Base-by-base conservation (phyloP, 92 coral and sea anemone genomes). In the Epizoanthus stellaris region DNA sequence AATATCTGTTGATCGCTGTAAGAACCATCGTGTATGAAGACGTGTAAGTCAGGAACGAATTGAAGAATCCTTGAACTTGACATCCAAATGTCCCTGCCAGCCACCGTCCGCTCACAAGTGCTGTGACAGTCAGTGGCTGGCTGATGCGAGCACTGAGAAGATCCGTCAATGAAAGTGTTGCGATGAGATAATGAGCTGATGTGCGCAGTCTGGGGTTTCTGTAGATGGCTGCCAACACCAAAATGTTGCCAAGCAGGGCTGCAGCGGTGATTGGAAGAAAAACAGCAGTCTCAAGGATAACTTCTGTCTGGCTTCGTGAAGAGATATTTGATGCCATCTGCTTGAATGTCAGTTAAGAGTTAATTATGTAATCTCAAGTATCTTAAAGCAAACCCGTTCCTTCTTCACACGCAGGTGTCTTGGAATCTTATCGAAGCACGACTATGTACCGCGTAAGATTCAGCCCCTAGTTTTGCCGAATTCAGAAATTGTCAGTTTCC, bases 71-170 rank as follows among this genome's bases (percentile, higher is more conserved):
- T 14, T 79, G 83, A 79, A 79, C 9, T 4, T 45, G n/a, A 45
- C 83, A 79, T 9, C 83, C 83, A 79, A 47, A 39, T 19, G 59
- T 63, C 17, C 83, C 83, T 9, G 72, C 56, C 43, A 43, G 10
- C 83, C 83, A 79, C 13, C 40, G 56, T 45, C 72, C 83, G 60
- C 83, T 79, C 42, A 79, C 5, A 4, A 79, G 15, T 8, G 83
- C 15, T 7, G 83, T 59, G 59, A 79, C 9, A 11, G 72, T 64
- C 20, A 79, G 14, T 17, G 83, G 83, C 1, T 79, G 83, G 53
- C 83, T 79, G 57, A 79, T 79, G 73, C 83, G 64, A 5, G 83
- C 83, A 58, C 83, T 79, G 60, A 79, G 83, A 62, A 79, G 83
- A 3, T 79, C 83, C 21, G 83, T 79, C 6, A 79, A 38, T 5